Base-by-base conservation (phyloP, 2,113 vertebrate species). In the Orthonyx spaldingii region DNA sequence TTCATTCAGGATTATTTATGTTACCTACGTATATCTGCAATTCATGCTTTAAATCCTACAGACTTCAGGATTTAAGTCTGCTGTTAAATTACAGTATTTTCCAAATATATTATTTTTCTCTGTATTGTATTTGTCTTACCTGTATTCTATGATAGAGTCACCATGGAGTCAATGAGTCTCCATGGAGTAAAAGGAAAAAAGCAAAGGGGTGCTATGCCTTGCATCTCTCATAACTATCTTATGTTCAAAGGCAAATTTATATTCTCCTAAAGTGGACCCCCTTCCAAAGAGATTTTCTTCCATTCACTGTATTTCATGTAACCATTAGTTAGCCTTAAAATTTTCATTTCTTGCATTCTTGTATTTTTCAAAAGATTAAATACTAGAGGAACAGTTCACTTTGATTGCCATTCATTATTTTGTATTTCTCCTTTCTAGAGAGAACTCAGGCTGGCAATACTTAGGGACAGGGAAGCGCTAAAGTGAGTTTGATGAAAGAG, bases 361-460 rank as follows among this genome's bases (percentile, higher is more conserved):
- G 26, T 81, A 28, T 69, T 89, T 90, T 95, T 75, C 10, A 44
- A 68, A 89, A 91, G 12, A 91, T 87, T 87, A 93, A 96, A 83
- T 53, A 66, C 26, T 55, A 61, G 11, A 85, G 22, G 27, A 91
- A 76, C 0, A 3, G 64, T 71, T 35, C 16, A 27, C 26, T 91
- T 84, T 56, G 39, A 76, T 27, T 75, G 53, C 26, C 44, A 44
- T 78, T 92, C 57, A 79, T 85, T 96, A 88, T 70, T 93, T 88
- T 63, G 24, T 37, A 74, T 30, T 56, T 74, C 60, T 70, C 13
- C 63, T 16, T 77, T 74, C 13, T 21, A 70, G 16, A 46, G 28
- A 89, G 46, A 87, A 37, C 57, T 93, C 63, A 83, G 65, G 63
- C 49, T 82, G 77, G 32, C 18, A 35, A 22, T 81, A 57, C 4